Evolutionary conservation across 2,113 vertebrate genomes (phyloP).

Genomic region (Otocyon megalotis): DNA sequence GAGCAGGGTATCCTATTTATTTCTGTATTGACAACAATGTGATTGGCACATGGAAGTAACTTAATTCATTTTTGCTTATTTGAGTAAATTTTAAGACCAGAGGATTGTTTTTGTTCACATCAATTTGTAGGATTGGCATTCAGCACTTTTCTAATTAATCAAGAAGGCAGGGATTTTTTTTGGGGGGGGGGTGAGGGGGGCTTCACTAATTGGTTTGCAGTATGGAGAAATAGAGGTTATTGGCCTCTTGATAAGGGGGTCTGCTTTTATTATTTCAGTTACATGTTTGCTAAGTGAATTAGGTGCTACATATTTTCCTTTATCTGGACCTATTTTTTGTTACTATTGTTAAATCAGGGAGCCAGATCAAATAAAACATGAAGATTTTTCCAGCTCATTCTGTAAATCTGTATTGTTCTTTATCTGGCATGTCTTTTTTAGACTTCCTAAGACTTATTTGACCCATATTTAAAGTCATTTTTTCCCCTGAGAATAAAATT

Average conservation of each 20-base stretch:
- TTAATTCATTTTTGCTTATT: constrained; percentile 1
- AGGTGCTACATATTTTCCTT: neutral
- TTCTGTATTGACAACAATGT: neutral
- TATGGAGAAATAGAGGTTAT: neutral
- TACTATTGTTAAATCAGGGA: neutral
- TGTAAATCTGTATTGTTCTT: neutral
- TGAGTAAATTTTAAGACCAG: neutral
- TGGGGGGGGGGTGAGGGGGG: neutral
- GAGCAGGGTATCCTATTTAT: neutral
- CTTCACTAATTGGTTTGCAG: neutral
- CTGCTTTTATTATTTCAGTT: constrained; percentile 7
- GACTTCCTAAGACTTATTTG: constrained; percentile 5
- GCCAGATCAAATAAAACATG: neutral
- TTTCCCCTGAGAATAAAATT: neutral
- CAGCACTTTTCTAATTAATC: neutral
- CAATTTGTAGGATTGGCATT: neutral
- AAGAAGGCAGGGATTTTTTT: neutral
- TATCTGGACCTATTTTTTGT: neutral
- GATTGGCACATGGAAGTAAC: neutral
- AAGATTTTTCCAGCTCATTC: neutral
- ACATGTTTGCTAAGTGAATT: neutral
- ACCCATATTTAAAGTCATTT: neutral
- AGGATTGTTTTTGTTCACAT: neutral
- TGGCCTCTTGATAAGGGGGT: neutral
- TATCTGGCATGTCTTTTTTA: neutral